Evolutionary conservation across 2,113 vertebrate species (phyloP).

Genomic region (Dasyurus viverrinus): DNA sequence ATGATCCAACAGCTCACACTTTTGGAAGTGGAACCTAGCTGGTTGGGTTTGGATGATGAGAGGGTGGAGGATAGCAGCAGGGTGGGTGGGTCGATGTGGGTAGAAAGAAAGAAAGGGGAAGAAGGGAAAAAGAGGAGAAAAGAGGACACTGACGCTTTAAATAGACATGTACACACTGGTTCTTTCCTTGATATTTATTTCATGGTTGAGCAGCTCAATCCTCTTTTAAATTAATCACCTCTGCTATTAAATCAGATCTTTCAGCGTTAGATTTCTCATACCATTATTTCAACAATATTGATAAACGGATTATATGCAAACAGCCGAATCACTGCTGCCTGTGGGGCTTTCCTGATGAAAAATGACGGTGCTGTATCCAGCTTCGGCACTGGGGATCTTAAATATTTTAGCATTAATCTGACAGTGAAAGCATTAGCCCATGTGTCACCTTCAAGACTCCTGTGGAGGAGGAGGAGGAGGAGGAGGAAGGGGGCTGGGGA

Average conservation of each 20-base stretch:
- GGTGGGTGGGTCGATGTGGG: background rate
- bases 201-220: slow-evolving; percentile 73
- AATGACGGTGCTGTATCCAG: slow-evolving; percentile 51
- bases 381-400: slow-evolving; percentile 45
- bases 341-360: slow-evolving; percentile 58
- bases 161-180: background rate
- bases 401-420: slow-evolving; percentile 67
- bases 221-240: slow-evolving; percentile 80
- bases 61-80: background rate
- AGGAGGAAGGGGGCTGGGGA: background rate
- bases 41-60: background rate
- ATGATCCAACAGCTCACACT: background rate
- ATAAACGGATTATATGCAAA: slow-evolving; percentile 77
- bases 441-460: background rate
- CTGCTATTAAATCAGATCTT: slow-evolving; percentile 77
- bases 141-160: background rate
- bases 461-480: background rate
- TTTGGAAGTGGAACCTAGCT: background rate
- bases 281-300: slow-evolving; percentile 71
- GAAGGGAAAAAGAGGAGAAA: slow-evolving; percentile 2
- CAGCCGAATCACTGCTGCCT: slow-evolving; percentile 46
- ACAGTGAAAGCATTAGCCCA: slow-evolving; percentile 5
- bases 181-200: slow-evolving; percentile 59
- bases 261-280: slow-evolving; percentile 75
- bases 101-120: background rate